Percentiles rank a stretch among this genome's conserved stretches.
These are phyloP conservation scores for Aporophyla lueneburgensis DNA, from an alignment of 2,888 invertebrate genomes.

Conservation along the genomic window DNA sequence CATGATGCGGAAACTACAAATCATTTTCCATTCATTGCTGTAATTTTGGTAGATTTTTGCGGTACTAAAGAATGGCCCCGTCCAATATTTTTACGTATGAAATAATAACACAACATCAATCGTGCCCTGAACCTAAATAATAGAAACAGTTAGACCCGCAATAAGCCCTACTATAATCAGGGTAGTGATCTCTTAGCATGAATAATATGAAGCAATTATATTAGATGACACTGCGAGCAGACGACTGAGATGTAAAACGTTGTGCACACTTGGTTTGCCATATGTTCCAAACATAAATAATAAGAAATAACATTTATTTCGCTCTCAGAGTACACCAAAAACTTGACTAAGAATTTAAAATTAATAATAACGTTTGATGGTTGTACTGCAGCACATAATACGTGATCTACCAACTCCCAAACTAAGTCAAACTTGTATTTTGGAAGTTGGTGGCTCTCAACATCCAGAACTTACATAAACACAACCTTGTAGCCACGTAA, in stretches of 20 bases:
- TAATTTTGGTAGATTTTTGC: background rate
- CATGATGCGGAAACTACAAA: background rate
- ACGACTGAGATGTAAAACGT: slow-evolving; percentile 61
- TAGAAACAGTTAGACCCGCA: slow-evolving; percentile 49
- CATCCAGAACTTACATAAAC: too few relatives aligned
- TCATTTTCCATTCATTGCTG: background rate
- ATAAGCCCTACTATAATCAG: slow-evolving; percentile 53
- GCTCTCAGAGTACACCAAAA: too few relatives aligned
- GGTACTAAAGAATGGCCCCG: slow-evolving; percentile 12
- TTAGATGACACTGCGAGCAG: slow-evolving; percentile 50
- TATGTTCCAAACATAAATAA: slow-evolving; percentile 1
- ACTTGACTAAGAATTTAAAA: too few relatives aligned
- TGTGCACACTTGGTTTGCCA: background rate
- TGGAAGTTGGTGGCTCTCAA: too few relatives aligned
- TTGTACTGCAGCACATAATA: too few relatives aligned
- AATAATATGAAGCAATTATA: slow-evolving; percentile 66
- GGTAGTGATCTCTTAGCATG: slow-evolving; percentile 62
- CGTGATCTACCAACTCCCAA: too few relatives aligned
- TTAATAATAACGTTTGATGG: too few relatives aligned
- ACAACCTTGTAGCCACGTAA: too few relatives aligned
- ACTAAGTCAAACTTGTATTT: too few relatives aligned
- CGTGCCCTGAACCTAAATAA: slow-evolving; percentile 36
- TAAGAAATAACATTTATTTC: too few relatives aligned
- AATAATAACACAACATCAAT: slow-evolving; percentile 10
- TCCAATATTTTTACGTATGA: slow-evolving; percentile 24